Conservation (phyloP, 1,140 invertebrate genomes). For the Apis florea region DNA sequence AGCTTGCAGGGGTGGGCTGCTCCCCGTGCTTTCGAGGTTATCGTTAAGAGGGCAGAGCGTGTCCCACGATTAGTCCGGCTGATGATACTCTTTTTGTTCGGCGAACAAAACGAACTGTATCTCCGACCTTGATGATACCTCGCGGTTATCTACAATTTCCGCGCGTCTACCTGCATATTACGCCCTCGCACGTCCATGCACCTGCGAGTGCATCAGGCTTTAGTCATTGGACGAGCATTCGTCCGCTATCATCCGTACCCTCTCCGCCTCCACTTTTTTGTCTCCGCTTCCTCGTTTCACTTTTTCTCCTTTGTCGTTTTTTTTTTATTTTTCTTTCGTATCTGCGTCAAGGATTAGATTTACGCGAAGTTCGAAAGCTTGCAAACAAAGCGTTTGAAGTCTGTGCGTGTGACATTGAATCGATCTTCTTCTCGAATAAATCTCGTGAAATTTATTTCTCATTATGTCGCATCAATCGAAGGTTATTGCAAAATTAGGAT, state of each 20-base stretch:
- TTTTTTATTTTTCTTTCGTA: neutral
- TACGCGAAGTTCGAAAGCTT: too few species aligned
- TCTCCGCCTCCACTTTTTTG: too few species aligned
- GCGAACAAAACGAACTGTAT: constrained; percentile 44
- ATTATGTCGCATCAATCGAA: too few species aligned
- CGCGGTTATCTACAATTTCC: constrained; percentile 54
- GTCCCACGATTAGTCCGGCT: constrained; percentile 42
- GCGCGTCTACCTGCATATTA: constrained; percentile 55
- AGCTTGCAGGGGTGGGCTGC: constrained; percentile 17
- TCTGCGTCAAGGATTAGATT: too few species aligned
- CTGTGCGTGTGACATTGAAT: too few species aligned
- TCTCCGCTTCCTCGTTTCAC: neutral
- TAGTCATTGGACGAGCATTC: constrained; percentile 32
- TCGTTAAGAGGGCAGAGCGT: constrained; percentile 29
- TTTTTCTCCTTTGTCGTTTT: too few species aligned
- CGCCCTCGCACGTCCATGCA: constrained; percentile 46
- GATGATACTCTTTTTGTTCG: constrained; percentile 50
- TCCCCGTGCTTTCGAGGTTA: neutral
- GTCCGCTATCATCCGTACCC: neutral
- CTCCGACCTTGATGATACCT: constrained; percentile 57
- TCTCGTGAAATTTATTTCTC: too few species aligned
- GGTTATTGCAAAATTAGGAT: too few species aligned
- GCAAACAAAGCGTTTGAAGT: too few species aligned
- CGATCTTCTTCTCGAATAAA: too few species aligned
- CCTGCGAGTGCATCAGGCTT: constrained; percentile 38